Conservation (phyloP, 1,140 invertebrate genomes). For the Caerostris extrusa region DNA sequence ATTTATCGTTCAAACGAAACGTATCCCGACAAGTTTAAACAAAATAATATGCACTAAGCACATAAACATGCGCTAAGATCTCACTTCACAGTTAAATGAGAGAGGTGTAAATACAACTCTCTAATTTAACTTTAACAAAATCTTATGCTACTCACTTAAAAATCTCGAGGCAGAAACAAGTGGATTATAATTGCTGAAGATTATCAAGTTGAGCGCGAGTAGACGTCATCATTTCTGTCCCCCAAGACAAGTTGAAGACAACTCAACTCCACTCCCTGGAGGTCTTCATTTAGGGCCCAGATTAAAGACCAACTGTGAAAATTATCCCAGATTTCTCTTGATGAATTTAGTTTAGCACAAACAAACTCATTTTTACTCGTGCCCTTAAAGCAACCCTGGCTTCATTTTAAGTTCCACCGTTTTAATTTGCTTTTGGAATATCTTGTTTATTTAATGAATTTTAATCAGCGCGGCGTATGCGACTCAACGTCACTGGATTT, state of each 20-base stretch:
- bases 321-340: background rate
- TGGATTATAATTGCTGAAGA: constrained; percentile 27
- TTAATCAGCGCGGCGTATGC: constrained; percentile 21
- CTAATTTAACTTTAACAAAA: constrained; percentile 43
- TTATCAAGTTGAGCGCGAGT: background rate
- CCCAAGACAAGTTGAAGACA: background rate
- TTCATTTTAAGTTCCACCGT: background rate
- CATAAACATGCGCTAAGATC: too few species aligned
- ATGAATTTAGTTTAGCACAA: background rate
- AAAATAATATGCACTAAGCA: too few species aligned
- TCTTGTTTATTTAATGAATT: constrained; percentile 54
- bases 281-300: background rate
- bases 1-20: too few species aligned
- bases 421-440: constrained; percentile 44
- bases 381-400: background rate
- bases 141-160: background rate
- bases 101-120: background rate
- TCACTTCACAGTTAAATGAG: too few species aligned
- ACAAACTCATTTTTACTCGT: background rate
- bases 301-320: constrained; percentile 27
- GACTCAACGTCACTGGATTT: background rate
- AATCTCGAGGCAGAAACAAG: background rate
- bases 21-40: too few species aligned
- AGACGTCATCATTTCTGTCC: background rate
- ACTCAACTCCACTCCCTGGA: background rate